Evolutionary conservation across 2,888 invertebrate genomes (phyloP), one percentile per base, ranked within the genome.

Genomic region (Polyommatus icarus): DNA sequence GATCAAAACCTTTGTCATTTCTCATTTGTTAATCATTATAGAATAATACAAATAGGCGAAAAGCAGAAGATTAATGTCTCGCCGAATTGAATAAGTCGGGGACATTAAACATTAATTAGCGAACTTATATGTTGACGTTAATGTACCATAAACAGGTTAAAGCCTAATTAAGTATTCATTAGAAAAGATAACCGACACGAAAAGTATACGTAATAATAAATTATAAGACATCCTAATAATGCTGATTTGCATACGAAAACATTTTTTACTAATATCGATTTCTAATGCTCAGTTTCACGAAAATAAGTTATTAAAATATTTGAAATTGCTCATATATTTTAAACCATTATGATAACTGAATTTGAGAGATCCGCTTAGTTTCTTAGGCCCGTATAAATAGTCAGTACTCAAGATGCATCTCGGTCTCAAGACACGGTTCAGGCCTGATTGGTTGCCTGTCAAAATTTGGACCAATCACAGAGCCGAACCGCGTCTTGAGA

Each of bases 111-210:
- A n/a, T 59, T 59, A 59, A 59, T 59, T 24, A 20, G 61, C 8
- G 61, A 24, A 20, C 10, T 20, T 61, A 61, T 12, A 32, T 18
- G 54, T 50, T 75, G n/a, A 40, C 72, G 61, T 77, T 77, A 40
- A 40, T 75, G 61, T 73, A 20, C 29, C 72, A 59, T 61, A 57
- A 77, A 73, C 77, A 59, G 77, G 46, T 73, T 73, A 75, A 73
- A 73, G 54, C 29, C 24, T 50, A 75, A 75, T 75, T 75, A 54
- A 75, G 50, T 75, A 29, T 75, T 54, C 54, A 54, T 54, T 75
- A 54, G 50, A 54, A 75, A 29, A 50, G 54, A 75, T 29, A 54
- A 18, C 50, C 6, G 15, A 50, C 50, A 50, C 29, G 54, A 29
- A 50, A 40, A 40, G 20, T 72, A 72, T 72, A 72, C n/a, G 72